Evolutionary conservation across 2,797 vertebrate species (phyloP).

Genomic region (Nannoperca obscura): DNA sequence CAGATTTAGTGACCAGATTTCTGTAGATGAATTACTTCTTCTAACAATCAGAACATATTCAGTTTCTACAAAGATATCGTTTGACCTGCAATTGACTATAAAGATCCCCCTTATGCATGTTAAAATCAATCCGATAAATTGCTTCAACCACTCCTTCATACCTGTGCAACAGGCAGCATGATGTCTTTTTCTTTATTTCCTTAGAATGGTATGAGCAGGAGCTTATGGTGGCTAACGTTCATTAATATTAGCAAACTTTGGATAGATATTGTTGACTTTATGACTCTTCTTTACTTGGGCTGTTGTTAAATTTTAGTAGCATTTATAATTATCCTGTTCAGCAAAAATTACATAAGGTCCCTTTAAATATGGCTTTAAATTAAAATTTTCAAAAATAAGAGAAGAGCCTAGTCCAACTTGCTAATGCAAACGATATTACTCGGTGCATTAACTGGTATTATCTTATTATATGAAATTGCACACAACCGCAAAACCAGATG

Average conservation of each 20-base stretch:
- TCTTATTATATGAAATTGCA: background rate
- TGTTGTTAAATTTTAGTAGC: background rate
- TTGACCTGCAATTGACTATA: constrained; percentile 9
- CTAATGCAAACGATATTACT: background rate
- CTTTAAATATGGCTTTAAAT: background rate
- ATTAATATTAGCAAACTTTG: background rate
- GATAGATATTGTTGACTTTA: background rate
- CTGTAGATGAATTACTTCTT: constrained; percentile 1
- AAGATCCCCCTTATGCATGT: constrained; percentile 19
- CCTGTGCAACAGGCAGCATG: constrained; percentile 9
- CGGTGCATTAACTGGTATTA: background rate
- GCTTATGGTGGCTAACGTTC: background rate
- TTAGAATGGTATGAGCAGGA: background rate
- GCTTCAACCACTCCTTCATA: constrained; percentile 19
- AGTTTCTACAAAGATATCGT: constrained; percentile 16
- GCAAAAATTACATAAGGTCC: background rate
- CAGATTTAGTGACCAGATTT: constrained; percentile 18
- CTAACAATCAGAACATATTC: background rate
- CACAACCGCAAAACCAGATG: background rate
- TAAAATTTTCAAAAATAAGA: background rate
- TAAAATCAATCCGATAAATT: constrained; percentile 34
- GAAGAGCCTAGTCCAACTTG: background rate
- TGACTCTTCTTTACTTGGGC: background rate
- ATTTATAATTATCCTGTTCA: background rate
- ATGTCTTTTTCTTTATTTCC: background rate